Conservation (phyloP, 2,888 invertebrate species). For the Physocephala rufipes region DNA sequence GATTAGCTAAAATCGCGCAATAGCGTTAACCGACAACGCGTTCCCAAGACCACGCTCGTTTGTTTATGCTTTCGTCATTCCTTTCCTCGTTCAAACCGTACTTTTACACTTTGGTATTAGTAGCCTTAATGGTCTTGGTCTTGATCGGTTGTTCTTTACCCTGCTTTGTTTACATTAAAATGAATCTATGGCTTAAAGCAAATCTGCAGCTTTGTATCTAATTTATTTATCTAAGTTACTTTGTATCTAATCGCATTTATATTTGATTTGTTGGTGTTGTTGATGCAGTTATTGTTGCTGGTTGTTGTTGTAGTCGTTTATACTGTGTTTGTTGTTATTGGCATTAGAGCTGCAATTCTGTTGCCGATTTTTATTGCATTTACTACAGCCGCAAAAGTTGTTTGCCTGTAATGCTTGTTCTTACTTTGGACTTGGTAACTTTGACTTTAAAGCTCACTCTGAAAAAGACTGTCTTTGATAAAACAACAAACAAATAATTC, state of each 20-base stretch:
- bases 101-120: too few relatives aligned
- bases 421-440: conserved; percentile 2
- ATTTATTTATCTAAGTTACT: not conserved
- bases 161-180: conserved; percentile 12
- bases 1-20: conserved; percentile 42
- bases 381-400: not conserved
- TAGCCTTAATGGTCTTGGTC: not conserved
- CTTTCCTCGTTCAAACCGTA: not conserved
- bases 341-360: too few relatives aligned
- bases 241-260: not conserved
- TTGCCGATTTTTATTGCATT: too few relatives aligned
- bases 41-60: conserved; percentile 30
- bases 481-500: not conserved
- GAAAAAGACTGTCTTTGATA: not conserved
- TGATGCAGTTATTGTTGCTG: not conserved
- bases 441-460: not conserved
- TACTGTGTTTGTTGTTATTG: too few relatives aligned
- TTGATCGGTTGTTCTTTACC: conserved; percentile 24
- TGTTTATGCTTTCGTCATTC: conserved; percentile 10
- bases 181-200: conserved; percentile 20
- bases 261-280: not conserved
- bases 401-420: not conserved
- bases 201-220: not conserved
- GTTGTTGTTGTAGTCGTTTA: not conserved
- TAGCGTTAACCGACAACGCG: conserved; percentile 10